phyloP scores from a whole-genome alignment of 2,888 invertebrate species.

The Eutolmus rufibarbis region DNA sequence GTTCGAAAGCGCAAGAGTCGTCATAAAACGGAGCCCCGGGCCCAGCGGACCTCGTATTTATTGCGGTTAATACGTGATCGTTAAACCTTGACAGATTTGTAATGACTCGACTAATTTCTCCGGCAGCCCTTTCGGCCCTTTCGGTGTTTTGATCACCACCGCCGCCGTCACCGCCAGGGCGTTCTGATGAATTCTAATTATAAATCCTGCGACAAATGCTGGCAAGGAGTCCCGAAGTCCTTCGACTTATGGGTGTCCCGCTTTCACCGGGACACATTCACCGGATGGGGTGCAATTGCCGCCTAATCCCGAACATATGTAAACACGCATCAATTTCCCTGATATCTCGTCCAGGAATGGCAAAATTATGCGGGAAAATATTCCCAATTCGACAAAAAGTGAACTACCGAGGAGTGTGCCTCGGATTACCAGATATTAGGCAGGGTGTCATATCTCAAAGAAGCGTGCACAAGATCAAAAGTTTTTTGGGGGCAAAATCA shows the following conservation, averaged over 20 bases:
- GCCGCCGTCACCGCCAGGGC: not conserved
- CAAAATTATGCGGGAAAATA: constrained; percentile 44
- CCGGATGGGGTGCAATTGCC: not conserved
- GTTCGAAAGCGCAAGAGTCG: constrained; percentile 27
- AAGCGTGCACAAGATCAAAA: constrained; percentile 43
- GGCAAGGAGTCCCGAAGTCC: not conserved
- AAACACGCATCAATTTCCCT: constrained; percentile 14
- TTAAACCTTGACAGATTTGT: constrained; percentile 41
- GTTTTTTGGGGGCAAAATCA: not conserved
- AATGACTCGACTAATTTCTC: constrained; percentile 36
- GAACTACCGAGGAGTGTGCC: constrained; percentile 43
- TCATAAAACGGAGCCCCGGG: constrained; percentile 18
- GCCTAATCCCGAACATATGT: constrained; percentile 31
- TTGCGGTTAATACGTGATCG: constrained; percentile 41
- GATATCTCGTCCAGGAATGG: constrained; percentile 37
- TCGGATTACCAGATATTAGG: constrained; percentile 43
- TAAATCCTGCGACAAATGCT: not conserved
- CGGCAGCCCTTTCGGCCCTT: not conserved
- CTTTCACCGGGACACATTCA: not conserved
- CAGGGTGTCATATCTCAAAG: constrained; percentile 46
- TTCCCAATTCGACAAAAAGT: constrained; percentile 43
- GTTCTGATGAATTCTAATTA: constrained; percentile 33
- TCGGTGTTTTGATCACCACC: not conserved
- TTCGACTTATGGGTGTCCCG: not conserved
- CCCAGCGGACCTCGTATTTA: constrained; percentile 11